Evolutionary conservation across 2,888 invertebrate genomes (phyloP), one percentile per base, ranked within the genome.

Genomic region (Drosophila vallismaia): DNA sequence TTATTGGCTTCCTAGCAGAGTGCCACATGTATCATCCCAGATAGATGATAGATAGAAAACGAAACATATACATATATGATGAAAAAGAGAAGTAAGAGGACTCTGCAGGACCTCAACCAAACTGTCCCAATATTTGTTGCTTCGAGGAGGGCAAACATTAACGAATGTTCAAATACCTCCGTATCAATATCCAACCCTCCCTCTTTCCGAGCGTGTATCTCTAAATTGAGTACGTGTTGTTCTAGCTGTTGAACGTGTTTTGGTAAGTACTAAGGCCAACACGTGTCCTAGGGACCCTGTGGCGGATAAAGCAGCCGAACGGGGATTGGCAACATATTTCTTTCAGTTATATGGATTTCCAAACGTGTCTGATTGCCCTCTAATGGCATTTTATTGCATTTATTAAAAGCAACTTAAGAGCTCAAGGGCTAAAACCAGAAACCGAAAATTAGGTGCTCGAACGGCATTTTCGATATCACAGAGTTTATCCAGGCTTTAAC

Each of bases 171-270:
- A 50, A 67, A 49, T 56, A 55, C 67, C 51, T 70, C 49, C 36
- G 50, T 55, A 70, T 71, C 71, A 71, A 70, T 71, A 70, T 63
- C 62, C 36, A 53, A 10, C 55, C 53, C 63, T 8, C 42, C 51
- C 52, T 10, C 26, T 31, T 38, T 31, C 45, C 62, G 42, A 44
- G 29, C 62, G 74, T 79, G 77, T 74, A 56, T 60, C 74, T 79
- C 79, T 68, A 86, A 86, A 83, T 83, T 83, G 83, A 79, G 83
- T 83, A 84, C 83, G 83, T 86, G 83, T 84, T 86, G 78, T 86
- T 80, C 86, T 83, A 64, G 72, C 77, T 71, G 56, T 58, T 74
- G 86, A 71, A 83, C 83, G 86, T 83, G 83, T 86, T 83, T 70
- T 72, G 82, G 83, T 86, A 83, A 86, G 83, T 83, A 80, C 80